phyloP scores from a whole-genome alignment of 1,140 invertebrate species.

The Tetragonula clypearis region DNA sequence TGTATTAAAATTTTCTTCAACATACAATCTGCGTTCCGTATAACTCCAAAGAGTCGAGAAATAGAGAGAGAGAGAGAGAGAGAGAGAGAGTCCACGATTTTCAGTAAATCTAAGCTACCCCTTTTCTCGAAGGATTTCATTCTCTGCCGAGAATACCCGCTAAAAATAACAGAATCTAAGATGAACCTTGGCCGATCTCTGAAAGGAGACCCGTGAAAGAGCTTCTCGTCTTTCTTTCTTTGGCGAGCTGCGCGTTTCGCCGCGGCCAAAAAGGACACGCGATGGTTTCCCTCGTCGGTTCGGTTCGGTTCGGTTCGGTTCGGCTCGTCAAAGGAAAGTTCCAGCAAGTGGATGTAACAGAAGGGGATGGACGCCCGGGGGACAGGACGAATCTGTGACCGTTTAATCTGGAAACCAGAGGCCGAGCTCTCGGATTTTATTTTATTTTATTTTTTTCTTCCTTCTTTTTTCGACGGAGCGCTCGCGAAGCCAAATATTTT shows the following conservation, averaged over 20 bases:
- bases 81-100: too few species aligned
- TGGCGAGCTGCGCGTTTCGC: neutral
- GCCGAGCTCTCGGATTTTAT: neutral
- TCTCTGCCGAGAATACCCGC: too few species aligned
- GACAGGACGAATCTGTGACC: conserved; percentile 30
- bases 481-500: conserved; percentile 60
- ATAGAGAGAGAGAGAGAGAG: too few species aligned
- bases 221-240: neutral
- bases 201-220: neutral
- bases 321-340: neutral
- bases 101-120: neutral
- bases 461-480: neutral
- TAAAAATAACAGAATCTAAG: neutral
- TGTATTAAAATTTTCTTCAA: too few species aligned
- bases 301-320: neutral
- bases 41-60: too few species aligned
- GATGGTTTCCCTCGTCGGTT: conserved; percentile 36
- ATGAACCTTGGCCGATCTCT: neutral
- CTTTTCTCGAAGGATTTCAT: too few species aligned
- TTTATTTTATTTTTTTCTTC: too few species aligned
- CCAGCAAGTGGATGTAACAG: neutral
- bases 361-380: neutral
- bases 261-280: neutral
- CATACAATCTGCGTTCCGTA: too few species aligned
- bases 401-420: conserved; percentile 19